Conservation (phyloP, 2,888 invertebrate genomes). For the Iphiclides podalirius region DNA sequence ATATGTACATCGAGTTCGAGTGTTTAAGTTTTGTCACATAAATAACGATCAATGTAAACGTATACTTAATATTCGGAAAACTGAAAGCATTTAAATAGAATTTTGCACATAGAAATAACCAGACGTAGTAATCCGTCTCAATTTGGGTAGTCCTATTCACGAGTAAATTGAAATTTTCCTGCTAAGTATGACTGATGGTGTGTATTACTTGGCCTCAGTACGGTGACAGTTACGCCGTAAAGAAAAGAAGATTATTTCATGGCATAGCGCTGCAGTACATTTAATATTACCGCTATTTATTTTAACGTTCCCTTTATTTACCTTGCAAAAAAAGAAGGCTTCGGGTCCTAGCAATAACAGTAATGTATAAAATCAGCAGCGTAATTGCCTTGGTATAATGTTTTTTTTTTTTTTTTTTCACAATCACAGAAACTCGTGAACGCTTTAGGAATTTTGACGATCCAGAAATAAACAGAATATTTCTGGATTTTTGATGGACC, state of each 20-base stretch:
- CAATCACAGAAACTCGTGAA: too few species aligned
- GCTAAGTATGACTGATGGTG: constrained; percentile 77
- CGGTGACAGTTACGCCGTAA: constrained; percentile 65
- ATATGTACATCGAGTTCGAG: too few species aligned
- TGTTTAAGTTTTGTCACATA: too few species aligned
- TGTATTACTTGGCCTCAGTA: constrained; percentile 68
- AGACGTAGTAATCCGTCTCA: constrained; percentile 67
- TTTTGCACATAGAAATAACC: too few species aligned
- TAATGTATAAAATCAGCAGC: constrained; percentile 41
- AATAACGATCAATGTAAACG: too few species aligned
- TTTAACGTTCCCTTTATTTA: constrained; percentile 62
- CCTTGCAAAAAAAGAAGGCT: constrained; percentile 49
- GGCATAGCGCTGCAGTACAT: constrained; percentile 57
- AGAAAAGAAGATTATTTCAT: constrained; percentile 72
- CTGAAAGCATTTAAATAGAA: too few species aligned
- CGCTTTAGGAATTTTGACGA: too few species aligned
- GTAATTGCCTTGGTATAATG: constrained; percentile 2
- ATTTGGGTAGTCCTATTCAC: constrained; percentile 60
- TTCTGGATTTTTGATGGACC: too few species aligned
- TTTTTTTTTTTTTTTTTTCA: too few species aligned
- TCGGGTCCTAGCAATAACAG: constrained; percentile 59
- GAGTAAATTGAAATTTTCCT: constrained; percentile 75
- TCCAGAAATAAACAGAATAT: too few species aligned
- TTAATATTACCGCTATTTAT: constrained; percentile 76
- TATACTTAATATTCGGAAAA: too few species aligned